Evolutionary conservation across 1,140 invertebrate genomes (phyloP).

Genomic region (Conus ventricosus): DNA sequence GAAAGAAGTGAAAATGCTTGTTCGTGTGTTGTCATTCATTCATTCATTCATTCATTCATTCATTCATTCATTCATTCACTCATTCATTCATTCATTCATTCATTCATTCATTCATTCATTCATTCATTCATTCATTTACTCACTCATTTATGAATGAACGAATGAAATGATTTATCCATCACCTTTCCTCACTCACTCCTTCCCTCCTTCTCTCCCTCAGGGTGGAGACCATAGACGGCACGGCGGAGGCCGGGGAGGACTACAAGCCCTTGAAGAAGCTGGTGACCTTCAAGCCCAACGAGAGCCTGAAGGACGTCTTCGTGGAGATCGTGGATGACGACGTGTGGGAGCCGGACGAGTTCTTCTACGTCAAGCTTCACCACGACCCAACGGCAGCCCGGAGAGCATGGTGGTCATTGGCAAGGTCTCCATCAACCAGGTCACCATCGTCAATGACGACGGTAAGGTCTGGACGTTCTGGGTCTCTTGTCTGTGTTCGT

Average conservation of each 20-base stretch:
- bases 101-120: no score
- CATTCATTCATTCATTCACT: no score
- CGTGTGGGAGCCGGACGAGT: slow-evolving; percentile 82
- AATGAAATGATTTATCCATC: no score
- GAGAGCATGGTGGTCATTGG: slow-evolving; percentile 72
- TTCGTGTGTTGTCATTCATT: no score
- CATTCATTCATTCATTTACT: no score
- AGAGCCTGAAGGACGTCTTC: slow-evolving; percentile 77
- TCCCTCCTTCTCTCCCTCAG: slow-evolving; percentile 61
- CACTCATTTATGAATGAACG: no score
- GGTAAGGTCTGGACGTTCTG: slow-evolving; percentile 71
- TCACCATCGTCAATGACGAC: slow-evolving; percentile 83
- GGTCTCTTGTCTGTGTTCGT: no score
- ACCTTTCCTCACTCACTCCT: no score
- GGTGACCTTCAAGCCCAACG: slow-evolving; percentile 78
- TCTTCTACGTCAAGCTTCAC: slow-evolving; percentile 80
- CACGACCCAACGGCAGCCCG: slow-evolving; percentile 71
- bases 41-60: no score
- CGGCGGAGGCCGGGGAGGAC: slow-evolving; percentile 78
- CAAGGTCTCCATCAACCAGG: slow-evolving; percentile 80
- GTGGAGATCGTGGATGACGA: slow-evolving; percentile 81
- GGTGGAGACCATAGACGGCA: slow-evolving; percentile 81
- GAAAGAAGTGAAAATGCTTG: no score
- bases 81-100: no score
- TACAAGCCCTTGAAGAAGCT: slow-evolving; percentile 79